Evolutionary conservation across 2,113 vertebrate genomes (phyloP).

Genomic region (Corynorhinus townsendii): DNA sequence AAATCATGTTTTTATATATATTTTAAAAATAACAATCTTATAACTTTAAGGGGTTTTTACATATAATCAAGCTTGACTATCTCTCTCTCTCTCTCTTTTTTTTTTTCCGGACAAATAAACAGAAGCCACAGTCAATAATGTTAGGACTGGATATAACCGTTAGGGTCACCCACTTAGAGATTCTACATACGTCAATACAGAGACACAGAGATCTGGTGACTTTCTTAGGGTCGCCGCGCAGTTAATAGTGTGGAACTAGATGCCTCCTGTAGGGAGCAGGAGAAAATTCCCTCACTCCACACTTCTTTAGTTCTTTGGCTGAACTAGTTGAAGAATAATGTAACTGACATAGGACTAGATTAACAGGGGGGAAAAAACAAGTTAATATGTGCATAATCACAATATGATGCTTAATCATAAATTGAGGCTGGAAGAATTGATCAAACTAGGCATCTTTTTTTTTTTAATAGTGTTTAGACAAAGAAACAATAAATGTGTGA

Average conservation of each 20-base stretch:
- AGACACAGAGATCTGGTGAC: background rate
- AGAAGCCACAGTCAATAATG: background rate
- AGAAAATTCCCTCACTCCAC: background rate
- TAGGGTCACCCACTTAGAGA: background rate
- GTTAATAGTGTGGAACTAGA: background rate
- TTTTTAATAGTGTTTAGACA: background rate
- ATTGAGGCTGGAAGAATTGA: background rate
- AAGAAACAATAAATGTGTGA: background rate
- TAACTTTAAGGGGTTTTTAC: background rate
- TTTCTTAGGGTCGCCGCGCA: background rate
- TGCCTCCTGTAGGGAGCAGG: background rate
- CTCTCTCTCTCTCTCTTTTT: background rate
- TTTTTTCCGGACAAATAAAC: background rate
- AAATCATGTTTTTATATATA: background rate
- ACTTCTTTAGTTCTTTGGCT: background rate
- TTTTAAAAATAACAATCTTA: background rate
- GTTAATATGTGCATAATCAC: background rate
- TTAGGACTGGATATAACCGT: background rate
- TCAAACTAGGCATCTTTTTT: background rate
- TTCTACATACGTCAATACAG: background rate
- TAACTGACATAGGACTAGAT: background rate
- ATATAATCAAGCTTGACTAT: background rate
- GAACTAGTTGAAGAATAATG: background rate
- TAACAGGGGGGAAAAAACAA: background rate
- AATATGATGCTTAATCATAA: background rate